Evolutionary conservation across 2,888 invertebrate species (phyloP), one percentile per base, ranked within the genome.

Genomic region (Acholoe squamosa): DNA sequence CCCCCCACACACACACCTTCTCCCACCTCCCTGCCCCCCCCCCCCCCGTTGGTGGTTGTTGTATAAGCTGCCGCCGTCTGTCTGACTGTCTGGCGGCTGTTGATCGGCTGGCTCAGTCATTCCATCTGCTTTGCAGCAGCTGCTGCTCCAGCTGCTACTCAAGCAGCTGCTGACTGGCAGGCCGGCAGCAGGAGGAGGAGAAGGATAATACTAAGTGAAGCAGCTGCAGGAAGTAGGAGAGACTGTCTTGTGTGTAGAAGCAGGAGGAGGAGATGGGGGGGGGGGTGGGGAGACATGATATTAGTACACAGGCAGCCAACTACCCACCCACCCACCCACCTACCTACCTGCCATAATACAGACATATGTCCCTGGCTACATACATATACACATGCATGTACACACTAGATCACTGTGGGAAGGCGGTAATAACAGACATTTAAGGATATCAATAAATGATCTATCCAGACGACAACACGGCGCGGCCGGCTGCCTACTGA

Each of bases 81-180:
- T 71, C 71, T 71, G 71, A 71, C 28, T 71, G 71, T 71, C 71
- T 71, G 71, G 71, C 71, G 16, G 71, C 71, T 71, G 71, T 28
- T 71, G 25, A 28, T 28, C 61, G 61, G 61, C 61, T 61, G 61
- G 61, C 61, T 61, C 22, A n/a, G 12, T 61, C 22, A n/a, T n/a
- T n/a, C 61, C 61, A 61, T n/a, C 61, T 61, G 61, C 61, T 61
- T n/a, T 54, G 54, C 54, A 14, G 54, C 10, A 19, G n/a, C 61
- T 61, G 7, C 61, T 61, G 61, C 61, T 54, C 12, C 61, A n/a
- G 3, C 61, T 61, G 61, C 61, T 61, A 19, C 61, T 61, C 61
- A 7, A 7, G 61, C 61, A 61, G 1, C 61, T 61, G 61, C 61
- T 3, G 61, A 19, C 61, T 3, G 61, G 7, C 43, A 61, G 61